These are phyloP conservation scores for Mactra quadrangularis DNA, from an alignment of 1,140 invertebrate species.

Conservation along the genomic window DNA sequence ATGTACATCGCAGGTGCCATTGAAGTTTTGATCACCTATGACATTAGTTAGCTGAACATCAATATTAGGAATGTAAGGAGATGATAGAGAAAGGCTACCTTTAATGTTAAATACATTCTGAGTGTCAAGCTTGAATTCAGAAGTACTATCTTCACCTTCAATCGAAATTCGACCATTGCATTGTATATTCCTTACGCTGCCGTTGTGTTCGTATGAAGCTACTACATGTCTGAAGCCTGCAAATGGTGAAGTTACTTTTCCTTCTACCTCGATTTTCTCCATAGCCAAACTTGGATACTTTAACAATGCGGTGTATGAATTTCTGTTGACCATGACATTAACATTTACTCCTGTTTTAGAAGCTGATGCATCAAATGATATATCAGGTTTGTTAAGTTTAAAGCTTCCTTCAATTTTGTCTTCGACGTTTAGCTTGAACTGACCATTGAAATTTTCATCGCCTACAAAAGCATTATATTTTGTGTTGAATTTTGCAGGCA, in stretches of 20 bases:
- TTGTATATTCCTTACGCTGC: constrained; percentile 12
- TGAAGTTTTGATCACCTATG: background rate
- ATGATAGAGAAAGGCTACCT: background rate
- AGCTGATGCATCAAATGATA: background rate
- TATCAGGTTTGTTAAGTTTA: background rate
- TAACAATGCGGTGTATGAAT: background rate
- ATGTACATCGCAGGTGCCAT: background rate
- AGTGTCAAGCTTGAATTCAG: constrained; percentile 9
- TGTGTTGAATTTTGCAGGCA: constrained; percentile 5
- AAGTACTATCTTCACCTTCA: constrained; percentile 6
- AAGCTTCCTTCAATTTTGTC: background rate
- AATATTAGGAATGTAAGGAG: background rate
- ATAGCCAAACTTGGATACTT: background rate
- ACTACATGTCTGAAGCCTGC: background rate
- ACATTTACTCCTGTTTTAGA: background rate
- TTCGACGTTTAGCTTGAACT: background rate
- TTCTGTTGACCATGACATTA: background rate
- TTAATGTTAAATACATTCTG: background rate
- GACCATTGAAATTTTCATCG: background rate
- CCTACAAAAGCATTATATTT: background rate
- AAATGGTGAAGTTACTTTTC: background rate
- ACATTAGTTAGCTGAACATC: background rate
- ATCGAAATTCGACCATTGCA: background rate
- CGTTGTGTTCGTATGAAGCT: constrained; percentile 7
- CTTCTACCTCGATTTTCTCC: background rate